These are phyloP conservation scores for Dallia pectoralis DNA, from an alignment of 2,797 vertebrate species.

Conservation along the genomic window DNA sequence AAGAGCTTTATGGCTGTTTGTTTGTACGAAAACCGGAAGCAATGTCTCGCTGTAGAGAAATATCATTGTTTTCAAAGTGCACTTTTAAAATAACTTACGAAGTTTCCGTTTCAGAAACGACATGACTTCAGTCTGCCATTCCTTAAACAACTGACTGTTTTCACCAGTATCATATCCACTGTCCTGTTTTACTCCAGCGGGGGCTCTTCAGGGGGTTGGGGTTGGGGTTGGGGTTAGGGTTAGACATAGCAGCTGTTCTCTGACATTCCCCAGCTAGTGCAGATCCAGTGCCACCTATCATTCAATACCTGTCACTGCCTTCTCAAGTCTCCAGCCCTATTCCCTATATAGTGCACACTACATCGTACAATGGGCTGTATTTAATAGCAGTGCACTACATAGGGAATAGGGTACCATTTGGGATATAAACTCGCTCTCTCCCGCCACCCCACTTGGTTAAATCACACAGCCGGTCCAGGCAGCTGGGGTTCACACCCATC, in stretches of 20 bases:
- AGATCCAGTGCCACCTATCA: conserved; percentile 17
- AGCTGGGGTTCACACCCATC: conserved; percentile 9
- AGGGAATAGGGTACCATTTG: background rate
- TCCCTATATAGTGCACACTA: conserved; percentile 10
- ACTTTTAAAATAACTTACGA: background rate
- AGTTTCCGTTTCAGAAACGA: background rate
- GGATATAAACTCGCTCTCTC: background rate
- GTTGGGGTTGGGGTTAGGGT: too few species aligned
- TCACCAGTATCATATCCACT: conserved; percentile 15
- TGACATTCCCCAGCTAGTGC: conserved; percentile 27
- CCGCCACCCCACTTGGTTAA: background rate
- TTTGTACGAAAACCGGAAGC: too few species aligned
- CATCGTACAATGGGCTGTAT: background rate
- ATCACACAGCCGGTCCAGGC: conserved; percentile 37
- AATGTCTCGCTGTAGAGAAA: background rate
- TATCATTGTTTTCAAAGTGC: background rate
- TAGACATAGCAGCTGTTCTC: conserved; percentile 24
- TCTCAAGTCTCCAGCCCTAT: conserved; percentile 4
- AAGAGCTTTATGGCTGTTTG: too few species aligned
- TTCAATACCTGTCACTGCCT: conserved; percentile 1
- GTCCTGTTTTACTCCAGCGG: conserved; percentile 6
- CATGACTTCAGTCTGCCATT: conserved; percentile 7
- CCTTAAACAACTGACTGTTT: conserved; percentile 24
- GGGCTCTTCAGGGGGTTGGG: conserved; percentile 7
- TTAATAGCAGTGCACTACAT: background rate